Conservation (phyloP, 2,113 vertebrate genomes). For the Oreochromis aureus region DNA sequence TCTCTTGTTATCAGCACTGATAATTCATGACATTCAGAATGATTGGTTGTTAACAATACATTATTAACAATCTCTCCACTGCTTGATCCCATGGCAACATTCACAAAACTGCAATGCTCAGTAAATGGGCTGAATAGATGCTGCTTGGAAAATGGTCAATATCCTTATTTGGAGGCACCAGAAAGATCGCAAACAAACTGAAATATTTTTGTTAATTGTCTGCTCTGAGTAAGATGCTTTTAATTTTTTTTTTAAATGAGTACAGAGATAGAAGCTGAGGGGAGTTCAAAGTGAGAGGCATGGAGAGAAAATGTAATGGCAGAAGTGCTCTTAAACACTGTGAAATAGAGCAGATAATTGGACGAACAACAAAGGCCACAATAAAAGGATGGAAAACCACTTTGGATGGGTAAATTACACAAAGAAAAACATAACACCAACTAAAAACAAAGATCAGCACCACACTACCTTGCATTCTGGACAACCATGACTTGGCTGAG, state of each 20-base stretch:
- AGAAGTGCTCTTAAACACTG: conserved; percentile 21
- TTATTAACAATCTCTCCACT: neutral
- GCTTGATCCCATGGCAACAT: conserved; percentile 3
- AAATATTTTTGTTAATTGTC: neutral
- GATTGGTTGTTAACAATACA: neutral
- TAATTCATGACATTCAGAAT: conserved; percentile 47
- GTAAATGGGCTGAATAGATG: conserved; percentile 18
- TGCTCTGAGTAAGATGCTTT: conserved; percentile 11
- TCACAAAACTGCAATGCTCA: conserved; percentile 4
- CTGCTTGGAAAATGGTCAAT: conserved; percentile 2
- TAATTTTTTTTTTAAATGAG: neutral
- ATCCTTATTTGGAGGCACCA: neutral
- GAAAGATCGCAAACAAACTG: neutral
- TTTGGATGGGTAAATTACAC: conserved; percentile 18
- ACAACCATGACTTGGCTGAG: conserved; percentile 99
- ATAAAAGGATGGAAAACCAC: conserved; percentile 52
- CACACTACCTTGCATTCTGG: conserved; percentile 96
- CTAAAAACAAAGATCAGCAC: conserved; percentile 67
- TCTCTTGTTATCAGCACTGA: conserved; percentile 93
- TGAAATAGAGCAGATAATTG: conserved; percentile 21
- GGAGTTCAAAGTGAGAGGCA: conserved; percentile 20
- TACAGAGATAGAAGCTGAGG: neutral
- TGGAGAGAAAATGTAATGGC: conserved; percentile 32
- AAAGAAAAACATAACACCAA: conserved; percentile 47
- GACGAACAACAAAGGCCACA: conserved; percentile 51